These are phyloP conservation scores for Scelioninae gen. 1 DNA, from an alignment of 2,888 invertebrate genomes.

Conservation along the genomic window DNA sequence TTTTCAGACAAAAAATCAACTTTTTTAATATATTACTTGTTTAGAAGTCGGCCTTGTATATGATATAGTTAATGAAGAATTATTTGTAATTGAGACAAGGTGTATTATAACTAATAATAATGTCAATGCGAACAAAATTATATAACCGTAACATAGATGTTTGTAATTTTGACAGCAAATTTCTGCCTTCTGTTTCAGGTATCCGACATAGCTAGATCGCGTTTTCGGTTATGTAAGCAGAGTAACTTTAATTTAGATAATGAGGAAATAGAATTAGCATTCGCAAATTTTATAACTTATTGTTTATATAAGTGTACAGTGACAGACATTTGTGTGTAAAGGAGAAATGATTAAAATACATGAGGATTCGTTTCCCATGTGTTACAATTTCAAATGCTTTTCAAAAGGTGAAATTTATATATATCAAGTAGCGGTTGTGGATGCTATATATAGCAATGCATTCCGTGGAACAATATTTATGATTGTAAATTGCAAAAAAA, in stretches of 20 bases:
- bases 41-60: neutral
- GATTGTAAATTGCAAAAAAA: no score
- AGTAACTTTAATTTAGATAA: neutral
- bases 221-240: neutral
- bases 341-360: conserved; percentile 8
- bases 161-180: neutral
- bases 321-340: neutral
- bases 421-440: no score
- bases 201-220: neutral
- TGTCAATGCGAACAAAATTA: conserved; percentile 1
- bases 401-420: conserved; percentile 20
- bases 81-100: conserved; percentile 6
- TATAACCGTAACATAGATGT: conserved; percentile 6
- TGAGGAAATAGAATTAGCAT: conserved; percentile 2
- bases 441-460: no score
- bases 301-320: conserved; percentile 4
- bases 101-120: conserved; percentile 9
- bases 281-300: neutral
- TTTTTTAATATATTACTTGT: conserved; percentile 10
- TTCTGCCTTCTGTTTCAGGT: neutral
- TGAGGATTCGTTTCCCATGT: conserved; percentile 11
- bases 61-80: conserved; percentile 7
- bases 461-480: no score
- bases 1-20: conserved; percentile 5
- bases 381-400: conserved; percentile 12